Base-by-base conservation (phyloP, 2,113 vertebrate genomes). In the Mionectes macconnelli region DNA sequence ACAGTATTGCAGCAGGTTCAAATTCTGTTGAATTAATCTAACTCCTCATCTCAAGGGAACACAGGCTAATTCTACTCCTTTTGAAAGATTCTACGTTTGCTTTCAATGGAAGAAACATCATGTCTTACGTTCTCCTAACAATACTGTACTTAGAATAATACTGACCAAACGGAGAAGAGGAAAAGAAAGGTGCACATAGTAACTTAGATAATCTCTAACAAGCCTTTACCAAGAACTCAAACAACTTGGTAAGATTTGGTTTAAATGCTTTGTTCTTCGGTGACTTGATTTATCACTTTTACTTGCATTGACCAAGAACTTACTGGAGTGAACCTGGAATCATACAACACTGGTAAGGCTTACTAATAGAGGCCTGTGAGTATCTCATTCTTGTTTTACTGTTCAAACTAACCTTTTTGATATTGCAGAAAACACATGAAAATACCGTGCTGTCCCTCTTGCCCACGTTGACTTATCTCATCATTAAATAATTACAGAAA, bases 401-500 rank as follows among this genome's bases (percentile, higher is more conserved):
- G 81, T 63, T 79, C 81, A 84, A 93, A 74, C 7, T 27, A 77
- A 10, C 22, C 56, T 62, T 87, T 94, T 76, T 77, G 17, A 33
- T 66, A 79, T 42, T 80, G 27, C 59, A 63, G 72, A 94, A 86
- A 84, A 64, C 60, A 92, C 85, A 94, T 42, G 5, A 89, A 91
- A 89, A 44, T 31, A 33, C 40, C 27, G n/a, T 75, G 59, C 67
- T 84, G 40, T 84, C 13, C 15, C 18, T 93, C 50, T 84, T 84
- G 47, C 35, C n/a, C 73, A 52, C 12, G 50, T 49, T 66, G 23
- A 57, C 16, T 7, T 76, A 37, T 63, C 69, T 60, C 78, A 49
- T 91, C 52, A 78, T 74, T 84, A 91, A 95, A 87, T 93, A 75
- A 78, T 74, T 87, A 81, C 39, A 69, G 74, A 84, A 7, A 40